Conservation (phyloP, 2,797 vertebrate genomes). For the Oreortyx pictus region DNA sequence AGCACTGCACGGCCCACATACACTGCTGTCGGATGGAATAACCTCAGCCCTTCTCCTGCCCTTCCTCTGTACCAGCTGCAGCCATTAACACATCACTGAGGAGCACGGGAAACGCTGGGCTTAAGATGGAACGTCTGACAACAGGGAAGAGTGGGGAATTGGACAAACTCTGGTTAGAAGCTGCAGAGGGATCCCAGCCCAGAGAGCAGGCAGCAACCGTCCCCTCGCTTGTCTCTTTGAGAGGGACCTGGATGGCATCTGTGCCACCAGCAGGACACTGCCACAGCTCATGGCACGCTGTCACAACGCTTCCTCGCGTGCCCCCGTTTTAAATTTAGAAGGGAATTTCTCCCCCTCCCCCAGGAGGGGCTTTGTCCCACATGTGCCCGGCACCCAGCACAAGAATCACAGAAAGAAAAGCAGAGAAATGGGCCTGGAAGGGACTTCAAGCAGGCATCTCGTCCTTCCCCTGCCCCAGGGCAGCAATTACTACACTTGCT, state of each 20-base stretch:
- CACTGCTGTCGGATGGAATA: neutral
- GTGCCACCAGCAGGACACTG: rapidly evolving
- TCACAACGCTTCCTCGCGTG: rapidly evolving
- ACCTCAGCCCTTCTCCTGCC: neutral
- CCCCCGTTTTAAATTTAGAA: neutral
- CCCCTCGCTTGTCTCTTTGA: neutral
- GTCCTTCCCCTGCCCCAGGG: neutral
- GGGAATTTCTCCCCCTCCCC: neutral
- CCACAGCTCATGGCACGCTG: neutral
- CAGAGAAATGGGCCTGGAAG: constrained; percentile 26
- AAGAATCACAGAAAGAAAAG: neutral
- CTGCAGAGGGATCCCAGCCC: neutral
- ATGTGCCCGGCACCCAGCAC: neutral
- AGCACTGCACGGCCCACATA: neutral
- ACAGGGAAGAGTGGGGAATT: neutral
- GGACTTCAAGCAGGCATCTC: constrained; percentile 4
- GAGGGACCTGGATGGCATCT: neutral
- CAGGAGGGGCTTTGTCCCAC: neutral
- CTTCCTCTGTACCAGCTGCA: neutral
- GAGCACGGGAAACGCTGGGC: neutral
- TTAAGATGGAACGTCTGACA: too few relatives aligned
- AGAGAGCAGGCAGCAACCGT: neutral
- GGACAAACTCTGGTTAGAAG: neutral
- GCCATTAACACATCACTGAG: neutral
- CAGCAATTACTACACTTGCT: constrained; percentile 11